These are phyloP conservation scores for Sminthurinus aureus DNA, from an alignment of 2,888 invertebrate species.

Conservation along the genomic window DNA sequence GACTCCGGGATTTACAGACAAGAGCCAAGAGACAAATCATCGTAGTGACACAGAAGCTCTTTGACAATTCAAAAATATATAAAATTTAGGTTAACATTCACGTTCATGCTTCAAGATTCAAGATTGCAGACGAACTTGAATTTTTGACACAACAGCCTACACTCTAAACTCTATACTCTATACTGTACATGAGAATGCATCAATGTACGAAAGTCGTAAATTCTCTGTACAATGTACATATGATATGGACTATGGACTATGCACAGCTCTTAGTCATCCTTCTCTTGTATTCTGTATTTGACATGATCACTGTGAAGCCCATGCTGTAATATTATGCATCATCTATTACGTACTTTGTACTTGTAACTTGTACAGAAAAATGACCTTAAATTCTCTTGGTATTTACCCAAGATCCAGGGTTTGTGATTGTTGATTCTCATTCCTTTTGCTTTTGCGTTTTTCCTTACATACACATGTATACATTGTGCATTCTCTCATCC, in stretches of 20 bases:
- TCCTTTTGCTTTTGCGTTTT: not conserved
- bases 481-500: not conserved
- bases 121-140: too few species aligned
- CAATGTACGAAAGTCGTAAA: not conserved
- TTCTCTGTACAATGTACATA: too few species aligned
- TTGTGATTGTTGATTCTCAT: not conserved
- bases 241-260: too few species aligned
- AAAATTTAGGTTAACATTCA: not conserved
- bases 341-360: too few species aligned
- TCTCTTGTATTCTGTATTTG: not conserved
- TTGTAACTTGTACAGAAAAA: not conserved
- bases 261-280: too few species aligned
- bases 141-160: not conserved
- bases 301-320: not conserved
- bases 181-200: not conserved
- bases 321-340: not conserved
- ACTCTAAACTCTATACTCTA: too few species aligned
- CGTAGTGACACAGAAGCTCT: not conserved
- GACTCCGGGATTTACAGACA: not conserved
- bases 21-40: not conserved
- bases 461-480: too few species aligned
- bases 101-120: not conserved
- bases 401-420: conserved; percentile 5
- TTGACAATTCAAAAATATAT: not conserved
- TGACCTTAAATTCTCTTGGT: not conserved